Evolutionary conservation across 2,113 vertebrate genomes (phyloP), one percentile per base, ranked within the genome.

Genomic region (Caranx melampygus): DNA sequence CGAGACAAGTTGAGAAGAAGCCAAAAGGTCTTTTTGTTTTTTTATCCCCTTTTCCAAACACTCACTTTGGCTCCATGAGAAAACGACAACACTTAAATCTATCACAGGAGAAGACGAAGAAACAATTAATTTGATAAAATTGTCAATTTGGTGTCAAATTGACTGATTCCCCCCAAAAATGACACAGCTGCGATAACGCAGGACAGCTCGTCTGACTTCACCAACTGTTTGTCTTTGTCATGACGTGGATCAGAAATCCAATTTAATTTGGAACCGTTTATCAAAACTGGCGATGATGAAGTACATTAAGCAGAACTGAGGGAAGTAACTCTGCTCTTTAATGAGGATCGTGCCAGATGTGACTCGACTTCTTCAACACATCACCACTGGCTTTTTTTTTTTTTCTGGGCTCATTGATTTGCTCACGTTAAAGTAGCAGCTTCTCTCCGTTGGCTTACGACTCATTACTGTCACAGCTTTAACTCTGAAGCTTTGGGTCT

Each of bases 1-100:
- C 42, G 55, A 62, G 20, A 49, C n/a, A 20, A 9, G 26, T 77
- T 60, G 34, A 60, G 33, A 64, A 14, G 26, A 54, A 80, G 60
- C 52, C 20, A 33, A 20, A 60, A 21, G 18, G 60, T 71, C 44
- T 65, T 78, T 44, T 54, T 14, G 11, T 6, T 58, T 58, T 52
- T 20, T 58, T n/a, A n/a, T n/a, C n/a, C n/a, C n/a, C n/a, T n/a
- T n/a, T n/a, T n/a, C n/a, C n/a, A n/a, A n/a, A n/a, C 21, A 4
- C 61, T 77, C 20, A 31, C 35, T 42, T 13, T 51, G 44, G 1
- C 52, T 33, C 3, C 26, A 6, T 0, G 11, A 55, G 13, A 5
- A n/a, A n/a, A 21, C n/a, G 4, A 11, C 26, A 44, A 45, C 58
- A 64, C n/a, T 14, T 20, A 2, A 59, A 15, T 35, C 1, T 10